Evolutionary conservation across 2,113 vertebrate species (phyloP), one percentile per base, ranked within the genome.

Genomic region (Balaeniceps rex): DNA sequence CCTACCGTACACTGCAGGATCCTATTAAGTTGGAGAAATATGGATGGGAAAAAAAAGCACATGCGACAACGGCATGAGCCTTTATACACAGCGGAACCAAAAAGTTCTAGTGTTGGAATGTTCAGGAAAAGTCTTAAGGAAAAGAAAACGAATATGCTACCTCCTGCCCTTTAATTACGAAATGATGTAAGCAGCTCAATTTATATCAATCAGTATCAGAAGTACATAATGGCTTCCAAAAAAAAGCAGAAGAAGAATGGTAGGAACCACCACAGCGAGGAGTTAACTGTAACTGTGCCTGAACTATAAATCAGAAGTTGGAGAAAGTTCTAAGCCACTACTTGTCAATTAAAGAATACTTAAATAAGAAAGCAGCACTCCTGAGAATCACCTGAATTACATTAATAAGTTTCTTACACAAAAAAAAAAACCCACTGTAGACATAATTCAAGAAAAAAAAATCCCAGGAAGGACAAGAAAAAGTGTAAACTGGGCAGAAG

Each of bases 1-100:
- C 84, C 94, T 96, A 92, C 96, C 3, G 57, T 90, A 78, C 72
- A 42, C 36, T 64, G 83, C 77, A 78, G 87, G 92, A 80, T 81
- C 74, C 80, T 19, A 74, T 60, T 42, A 95, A 26, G 10, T 3
- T 8, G 66, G 33, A 85, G 91, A 95, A 90, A 84, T 29, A 58
- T 1, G 54, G 89, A 86, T 85, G 66, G 60, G 82, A 8, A 46
- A 47, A 54, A 82, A 78, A 74, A 75, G 24, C 79, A 47, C 31
- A 52, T 17, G 77, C 1, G 7, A 88, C 29, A 14, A 60, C 19
- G 1, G 65, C 71, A 33, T 26, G 65, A 87, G 46, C 51, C 66
- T 55, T 24, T 8, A 8, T 47, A 40, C 70, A 17, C 46, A 8
- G 87, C 83, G 78, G 68, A 28, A 29, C 42, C 44, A 84, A 42